Percentiles rank a stretch among this genome's conserved stretches.
phyloP scores from a whole-genome alignment of 2,888 invertebrate species.

The Electrophaes corylata region DNA sequence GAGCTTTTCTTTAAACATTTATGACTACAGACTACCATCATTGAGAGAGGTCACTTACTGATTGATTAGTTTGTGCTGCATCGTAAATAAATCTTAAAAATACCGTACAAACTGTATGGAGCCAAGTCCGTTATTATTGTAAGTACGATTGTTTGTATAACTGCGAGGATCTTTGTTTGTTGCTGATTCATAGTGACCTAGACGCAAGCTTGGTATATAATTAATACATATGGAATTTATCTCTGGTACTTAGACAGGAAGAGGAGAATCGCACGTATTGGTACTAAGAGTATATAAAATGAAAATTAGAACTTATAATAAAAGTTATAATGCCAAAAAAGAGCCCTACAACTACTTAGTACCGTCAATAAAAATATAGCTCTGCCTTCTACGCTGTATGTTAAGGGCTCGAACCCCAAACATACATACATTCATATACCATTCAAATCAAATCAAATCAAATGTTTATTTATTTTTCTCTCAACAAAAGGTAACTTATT shows the following conservation, averaged over 20 bases:
- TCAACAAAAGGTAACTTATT: too few relatives aligned
- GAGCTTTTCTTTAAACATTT: background rate
- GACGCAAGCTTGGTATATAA: conserved; percentile 5
- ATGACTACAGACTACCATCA: background rate
- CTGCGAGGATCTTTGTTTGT: conserved; percentile 20
- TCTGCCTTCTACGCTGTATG: too few relatives aligned
- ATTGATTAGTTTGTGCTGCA: conserved; percentile 5
- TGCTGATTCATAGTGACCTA: conserved; percentile 16
- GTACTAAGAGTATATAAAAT: background rate
- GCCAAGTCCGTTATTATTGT: conserved; percentile 12
- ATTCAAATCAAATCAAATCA: too few relatives aligned
- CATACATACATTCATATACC: too few relatives aligned
- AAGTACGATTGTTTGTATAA: conserved; percentile 12
- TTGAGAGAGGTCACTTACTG: conserved; percentile 1
- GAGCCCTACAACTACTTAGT: too few relatives aligned
- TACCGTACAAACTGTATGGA: conserved; percentile 12
- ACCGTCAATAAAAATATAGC: too few relatives aligned
- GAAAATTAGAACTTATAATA: too few relatives aligned
- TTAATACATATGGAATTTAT: conserved; percentile 16
- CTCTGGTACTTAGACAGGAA: conserved; percentile 15
- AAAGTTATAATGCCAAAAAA: too few relatives aligned
- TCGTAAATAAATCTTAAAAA: conserved; percentile 12
- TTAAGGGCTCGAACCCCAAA: too few relatives aligned
- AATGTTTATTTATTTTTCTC: too few relatives aligned
- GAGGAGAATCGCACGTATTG: conserved; percentile 22